Conservation (phyloP, 2,797 vertebrate genomes). For the Pseudotriccus pelzelni region DNA sequence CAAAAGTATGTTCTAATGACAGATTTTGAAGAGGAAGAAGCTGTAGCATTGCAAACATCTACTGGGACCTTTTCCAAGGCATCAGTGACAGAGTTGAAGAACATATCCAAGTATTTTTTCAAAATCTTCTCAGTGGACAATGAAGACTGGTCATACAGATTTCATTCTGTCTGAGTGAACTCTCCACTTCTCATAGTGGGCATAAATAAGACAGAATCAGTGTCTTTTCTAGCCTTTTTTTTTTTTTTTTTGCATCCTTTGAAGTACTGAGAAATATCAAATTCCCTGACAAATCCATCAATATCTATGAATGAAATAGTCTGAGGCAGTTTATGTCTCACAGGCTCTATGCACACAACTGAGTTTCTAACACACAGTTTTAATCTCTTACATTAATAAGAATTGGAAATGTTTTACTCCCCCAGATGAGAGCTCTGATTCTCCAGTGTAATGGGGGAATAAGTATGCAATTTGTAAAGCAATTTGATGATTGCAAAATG, state of each 20-base stretch:
- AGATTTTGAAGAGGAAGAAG: background rate
- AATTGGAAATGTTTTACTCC: background rate
- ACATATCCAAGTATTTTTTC: background rate
- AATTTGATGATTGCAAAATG: background rate
- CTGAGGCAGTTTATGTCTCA: background rate
- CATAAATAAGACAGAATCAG: background rate
- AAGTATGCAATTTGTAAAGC: background rate
- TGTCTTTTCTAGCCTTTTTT: background rate
- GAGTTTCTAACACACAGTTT: background rate
- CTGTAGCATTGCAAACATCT: background rate
- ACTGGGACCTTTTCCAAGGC: background rate
- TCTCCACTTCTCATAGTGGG: fast-evolving
- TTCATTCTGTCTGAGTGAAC: background rate
- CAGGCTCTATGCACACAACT: background rate
- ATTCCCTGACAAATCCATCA: background rate
- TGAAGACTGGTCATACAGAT: background rate
- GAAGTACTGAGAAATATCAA: background rate
- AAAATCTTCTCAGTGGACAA: background rate
- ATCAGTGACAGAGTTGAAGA: background rate
- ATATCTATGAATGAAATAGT: background rate
- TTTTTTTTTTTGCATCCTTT: background rate
- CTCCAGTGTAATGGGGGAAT: background rate
- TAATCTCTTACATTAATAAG: background rate
- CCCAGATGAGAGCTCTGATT: background rate
- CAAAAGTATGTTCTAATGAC: background rate